Evolutionary conservation across 2,113 vertebrate species (phyloP), one percentile per base, ranked within the genome.

Genomic region (Alaudala cheleensis): DNA sequence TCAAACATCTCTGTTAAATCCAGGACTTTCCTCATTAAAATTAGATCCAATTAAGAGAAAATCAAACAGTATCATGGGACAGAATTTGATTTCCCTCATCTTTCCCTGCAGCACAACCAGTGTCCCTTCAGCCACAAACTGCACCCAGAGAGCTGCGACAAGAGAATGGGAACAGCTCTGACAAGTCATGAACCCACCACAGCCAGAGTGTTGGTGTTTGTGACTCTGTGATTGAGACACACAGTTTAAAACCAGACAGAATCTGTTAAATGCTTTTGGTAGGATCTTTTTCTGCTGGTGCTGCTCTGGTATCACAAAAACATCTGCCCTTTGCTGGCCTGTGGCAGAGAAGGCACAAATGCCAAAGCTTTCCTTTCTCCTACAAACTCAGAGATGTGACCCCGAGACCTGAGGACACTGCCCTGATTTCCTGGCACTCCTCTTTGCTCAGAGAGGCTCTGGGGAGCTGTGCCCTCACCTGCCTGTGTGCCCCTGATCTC

Each of bases 401-500:
- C 81, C 37, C 34, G 47, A 87, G 72, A 45, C 11, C 65, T 54
- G 9, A 24, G 31, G 67, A 25, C 23, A 20, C 4, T 45, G 39
- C 23, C 11, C 39, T 5, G 0, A 12, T 9, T 21, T 12, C 73
- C 84, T 17, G 33, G 0, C 22, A 9, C 49, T 65, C 49, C 57
- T 18, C 61, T 8, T 47, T 67, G 37, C 91, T 62, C 61, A 66
- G 62, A 18, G 57, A 34, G 72, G 61, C 65, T 70, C 45, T 44
- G 87, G 56, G 69, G 81, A 53, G 19, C n/a, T 56, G 56, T 78
- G 79, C 23, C 81, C 94, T 54, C 69, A 25, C 24, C 0, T 6
- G 34, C 62, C 50, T 0, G 0, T 1, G 18, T 0, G 3, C 16
- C 51, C 23, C 58, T 17, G 29, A 10, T 42, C 33, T 50, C 42